Conservation (phyloP, 2,888 invertebrate genomes). For the Branchipolynoe longqiensis region DNA sequence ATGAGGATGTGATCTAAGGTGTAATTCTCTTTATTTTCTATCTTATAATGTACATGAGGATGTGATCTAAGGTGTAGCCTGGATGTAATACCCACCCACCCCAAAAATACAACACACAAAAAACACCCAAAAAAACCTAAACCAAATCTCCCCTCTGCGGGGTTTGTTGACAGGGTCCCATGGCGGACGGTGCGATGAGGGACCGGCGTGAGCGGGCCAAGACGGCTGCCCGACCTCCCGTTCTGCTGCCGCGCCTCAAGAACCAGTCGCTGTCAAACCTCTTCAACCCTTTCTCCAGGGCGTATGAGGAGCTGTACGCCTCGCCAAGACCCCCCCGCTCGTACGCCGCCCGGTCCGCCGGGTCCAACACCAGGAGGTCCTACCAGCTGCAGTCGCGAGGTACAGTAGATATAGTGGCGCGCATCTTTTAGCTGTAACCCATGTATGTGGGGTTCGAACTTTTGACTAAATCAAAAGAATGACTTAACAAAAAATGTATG, state of each 20-base stretch:
- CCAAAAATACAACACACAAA: too few species aligned
- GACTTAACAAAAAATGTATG: too few species aligned
- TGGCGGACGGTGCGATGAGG: constrained; percentile 36
- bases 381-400: constrained; percentile 27
- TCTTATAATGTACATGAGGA: too few species aligned
- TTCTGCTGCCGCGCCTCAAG: constrained; percentile 60
- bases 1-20: too few species aligned
- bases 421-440: too few species aligned
- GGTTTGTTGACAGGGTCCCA: not conserved
- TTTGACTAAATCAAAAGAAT: too few species aligned
- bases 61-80: too few species aligned
- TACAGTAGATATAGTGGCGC: too few species aligned
- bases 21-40: too few species aligned
- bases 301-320: constrained; percentile 8
- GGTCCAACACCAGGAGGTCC: not conserved
- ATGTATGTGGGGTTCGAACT: too few species aligned
- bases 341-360: not conserved
- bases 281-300: constrained; percentile 62
- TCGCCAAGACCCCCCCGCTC: not conserved
- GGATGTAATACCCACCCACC: too few species aligned
- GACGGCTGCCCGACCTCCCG: constrained; percentile 12
- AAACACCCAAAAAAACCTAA: too few species aligned
- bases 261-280: constrained; percentile 59
- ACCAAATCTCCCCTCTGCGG: not conserved
- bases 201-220: not conserved